Evolutionary conservation across 1,140 invertebrate species (phyloP).

Genomic region (Nebria ingens): DNA sequence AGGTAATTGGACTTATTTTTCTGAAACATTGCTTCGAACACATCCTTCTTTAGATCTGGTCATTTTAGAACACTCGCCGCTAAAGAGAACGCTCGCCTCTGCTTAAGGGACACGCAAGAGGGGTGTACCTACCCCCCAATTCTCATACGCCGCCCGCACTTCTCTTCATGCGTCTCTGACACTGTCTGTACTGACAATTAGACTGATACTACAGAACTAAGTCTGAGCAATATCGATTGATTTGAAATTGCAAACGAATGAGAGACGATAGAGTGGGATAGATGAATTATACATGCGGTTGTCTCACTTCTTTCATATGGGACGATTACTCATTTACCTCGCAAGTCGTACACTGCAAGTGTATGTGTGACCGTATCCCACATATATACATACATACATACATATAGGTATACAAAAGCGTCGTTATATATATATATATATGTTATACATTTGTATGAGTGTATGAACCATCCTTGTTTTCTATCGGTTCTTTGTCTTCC

Average conservation of each 20-base stretch:
- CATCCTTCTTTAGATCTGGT: constrained; percentile 2
- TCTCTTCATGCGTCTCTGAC: constrained; percentile 7
- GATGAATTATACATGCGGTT: not conserved
- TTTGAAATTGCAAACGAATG: constrained; percentile 15
- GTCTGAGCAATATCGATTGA: constrained; percentile 26
- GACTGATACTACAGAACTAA: constrained; percentile 22
- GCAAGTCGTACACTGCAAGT: not conserved
- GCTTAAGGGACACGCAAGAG: not conserved
- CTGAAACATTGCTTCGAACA: too few species aligned
- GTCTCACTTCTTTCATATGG: constrained; percentile 6
- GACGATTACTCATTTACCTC: constrained; percentile 9
- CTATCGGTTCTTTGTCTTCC: too few species aligned
- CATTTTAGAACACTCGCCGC: not conserved
- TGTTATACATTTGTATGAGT: too few species aligned
- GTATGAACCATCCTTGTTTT: too few species aligned
- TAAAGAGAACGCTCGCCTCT: not conserved
- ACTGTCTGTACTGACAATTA: constrained; percentile 25
- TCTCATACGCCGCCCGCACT: constrained; percentile 13
- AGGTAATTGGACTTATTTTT: too few species aligned
- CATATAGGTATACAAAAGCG: too few species aligned
- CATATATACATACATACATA: too few species aligned
- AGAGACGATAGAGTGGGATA: not conserved
- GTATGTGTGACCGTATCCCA: too few species aligned
- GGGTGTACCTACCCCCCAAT: constrained; percentile 12
- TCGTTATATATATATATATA: too few species aligned